A percentile compares a stretch with the other conserved stretches of the same genome.
Evolutionary conservation across 2,113 vertebrate species (phyloP).

Genomic region (Phyllostomus hastatus): DNA sequence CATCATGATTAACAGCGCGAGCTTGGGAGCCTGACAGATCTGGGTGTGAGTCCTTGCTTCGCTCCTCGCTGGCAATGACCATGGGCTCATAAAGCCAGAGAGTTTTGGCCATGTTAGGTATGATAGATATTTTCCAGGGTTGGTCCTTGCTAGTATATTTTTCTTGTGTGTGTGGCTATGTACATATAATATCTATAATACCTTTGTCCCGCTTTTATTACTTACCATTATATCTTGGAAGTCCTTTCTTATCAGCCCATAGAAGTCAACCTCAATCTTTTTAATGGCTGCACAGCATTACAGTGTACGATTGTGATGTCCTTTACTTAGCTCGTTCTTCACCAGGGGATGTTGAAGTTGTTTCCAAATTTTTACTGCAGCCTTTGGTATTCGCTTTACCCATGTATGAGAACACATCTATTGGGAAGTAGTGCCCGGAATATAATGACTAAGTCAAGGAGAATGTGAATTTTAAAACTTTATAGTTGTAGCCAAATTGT

Average conservation of each 20-base stretch:
- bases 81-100: not conserved
- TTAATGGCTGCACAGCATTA: not conserved
- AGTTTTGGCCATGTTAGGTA: not conserved
- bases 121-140: not conserved
- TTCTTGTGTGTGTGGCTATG: not conserved
- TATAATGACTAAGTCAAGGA: not conserved
- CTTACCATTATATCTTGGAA: not conserved
- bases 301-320: not conserved
- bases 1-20: not conserved
- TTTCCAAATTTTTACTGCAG: not conserved
- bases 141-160: not conserved
- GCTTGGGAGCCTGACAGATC: not conserved
- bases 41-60: not conserved
- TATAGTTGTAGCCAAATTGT: not conserved
- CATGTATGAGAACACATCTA: not conserved
- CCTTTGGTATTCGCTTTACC: not conserved
- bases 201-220: conserved; percentile 5
- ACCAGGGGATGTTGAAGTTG: not conserved
- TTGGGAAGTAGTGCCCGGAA: not conserved
- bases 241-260: not conserved
- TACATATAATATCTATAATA: not conserved
- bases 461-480: not conserved
- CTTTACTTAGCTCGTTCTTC: not conserved
- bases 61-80: not conserved
- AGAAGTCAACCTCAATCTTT: not conserved